Percentiles rank a stretch among this genome's conserved stretches.
Evolutionary conservation across 2,888 invertebrate species (phyloP).

Genomic region (Capitulum mitella): DNA sequence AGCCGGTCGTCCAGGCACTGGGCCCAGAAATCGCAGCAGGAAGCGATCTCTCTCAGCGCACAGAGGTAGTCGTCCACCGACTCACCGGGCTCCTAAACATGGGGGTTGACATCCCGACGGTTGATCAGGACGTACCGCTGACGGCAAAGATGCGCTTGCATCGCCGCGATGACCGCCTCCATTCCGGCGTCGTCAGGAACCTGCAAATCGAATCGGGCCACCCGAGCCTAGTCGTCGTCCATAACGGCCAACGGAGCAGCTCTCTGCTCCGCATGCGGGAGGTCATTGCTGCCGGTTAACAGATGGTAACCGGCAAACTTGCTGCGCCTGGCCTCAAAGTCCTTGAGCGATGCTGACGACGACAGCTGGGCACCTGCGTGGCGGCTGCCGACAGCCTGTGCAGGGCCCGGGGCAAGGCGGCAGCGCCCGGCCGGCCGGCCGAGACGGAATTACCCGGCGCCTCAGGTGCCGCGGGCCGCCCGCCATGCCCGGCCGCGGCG

Average conservation of each 20-base stretch:
- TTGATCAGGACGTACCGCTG: neutral
- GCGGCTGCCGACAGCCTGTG: too few species aligned
- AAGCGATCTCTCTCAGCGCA: too few species aligned
- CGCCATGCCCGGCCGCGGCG: too few species aligned
- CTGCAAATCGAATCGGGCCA: neutral
- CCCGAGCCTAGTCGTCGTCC: neutral
- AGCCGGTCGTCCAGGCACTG: too few species aligned
- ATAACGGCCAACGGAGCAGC: neutral
- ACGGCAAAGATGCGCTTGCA: neutral
- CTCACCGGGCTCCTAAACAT: too few species aligned
- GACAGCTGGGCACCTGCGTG: too few species aligned
- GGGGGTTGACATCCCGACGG: neutral
- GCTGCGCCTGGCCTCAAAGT: neutral
- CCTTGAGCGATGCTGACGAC: neutral
- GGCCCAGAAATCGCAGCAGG: neutral
- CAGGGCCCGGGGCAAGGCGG: too few species aligned
- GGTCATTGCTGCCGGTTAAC: neutral
- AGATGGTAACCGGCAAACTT: neutral
- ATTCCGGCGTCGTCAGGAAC: neutral
- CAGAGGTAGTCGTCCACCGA: too few species aligned
- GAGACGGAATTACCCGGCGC: too few species aligned
- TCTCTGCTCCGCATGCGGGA: neutral
- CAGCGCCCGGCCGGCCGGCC: too few species aligned
- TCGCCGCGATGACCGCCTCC: neutral
- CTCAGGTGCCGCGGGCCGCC: too few species aligned